Evolutionary conservation across 2,797 vertebrate species (phyloP).

Genomic region (Crypturellus tataupa): DNA sequence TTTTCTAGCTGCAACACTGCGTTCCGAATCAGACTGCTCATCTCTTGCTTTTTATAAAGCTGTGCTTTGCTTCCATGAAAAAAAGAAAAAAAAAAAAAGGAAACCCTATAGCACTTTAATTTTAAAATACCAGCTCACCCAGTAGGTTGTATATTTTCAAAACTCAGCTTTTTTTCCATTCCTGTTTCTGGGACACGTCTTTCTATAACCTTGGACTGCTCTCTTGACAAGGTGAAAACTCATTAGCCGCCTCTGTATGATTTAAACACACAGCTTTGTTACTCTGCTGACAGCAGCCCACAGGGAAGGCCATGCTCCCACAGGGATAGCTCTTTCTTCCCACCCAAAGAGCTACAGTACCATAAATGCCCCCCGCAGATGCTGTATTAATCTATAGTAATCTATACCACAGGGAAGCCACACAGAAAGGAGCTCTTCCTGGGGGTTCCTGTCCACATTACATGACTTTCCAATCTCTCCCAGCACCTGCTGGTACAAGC

Average conservation of each 20-base stretch:
- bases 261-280: slow-evolving; percentile 29
- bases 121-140: slow-evolving; percentile 26
- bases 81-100: slow-evolving; percentile 54
- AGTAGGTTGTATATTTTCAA: slow-evolving; percentile 11
- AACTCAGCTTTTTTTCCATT: slow-evolving; percentile 22
- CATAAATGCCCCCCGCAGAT: neutral
- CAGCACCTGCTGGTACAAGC: rapidly evolving
- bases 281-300: neutral
- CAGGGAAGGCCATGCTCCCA: neutral
- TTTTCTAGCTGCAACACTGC: slow-evolving; percentile 21
- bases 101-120: neutral
- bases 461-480: neutral
- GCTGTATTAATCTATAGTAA: neutral
- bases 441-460: neutral
- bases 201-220: slow-evolving; percentile 29
- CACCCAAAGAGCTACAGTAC: slow-evolving; percentile 27
- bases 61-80: slow-evolving; percentile 17
- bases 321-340: neutral
- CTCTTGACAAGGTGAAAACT: slow-evolving; percentile 40
- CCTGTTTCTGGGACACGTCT: slow-evolving; percentile 24
- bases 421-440: neutral
- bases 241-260: slow-evolving; percentile 26
- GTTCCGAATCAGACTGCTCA: neutral
- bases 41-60: neutral
- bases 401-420: neutral